Evolutionary conservation across 2,113 vertebrate genomes (phyloP), one percentile per base, ranked within the genome.

Genomic region (Elaphurus davidianus): DNA sequence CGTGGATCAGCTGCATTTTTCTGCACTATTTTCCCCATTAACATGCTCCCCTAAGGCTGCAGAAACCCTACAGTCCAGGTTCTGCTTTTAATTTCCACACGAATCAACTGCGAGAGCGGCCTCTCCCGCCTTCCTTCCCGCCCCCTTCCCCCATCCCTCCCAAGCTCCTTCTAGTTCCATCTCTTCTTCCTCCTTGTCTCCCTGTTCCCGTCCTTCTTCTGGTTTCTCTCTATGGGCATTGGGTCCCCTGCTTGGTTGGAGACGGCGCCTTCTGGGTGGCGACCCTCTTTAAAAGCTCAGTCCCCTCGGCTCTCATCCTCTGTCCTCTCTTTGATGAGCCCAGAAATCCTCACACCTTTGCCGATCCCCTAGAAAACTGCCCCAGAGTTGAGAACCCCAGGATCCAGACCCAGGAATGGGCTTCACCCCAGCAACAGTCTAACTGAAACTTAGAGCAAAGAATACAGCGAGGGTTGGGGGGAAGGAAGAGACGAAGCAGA

Each of bases 11-110:
- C 57, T 96, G 95, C 0, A 0, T 45, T 94, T 96, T 97, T 95
- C 87, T 85, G 95, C 79, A 95, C 81, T 92, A 59, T 52, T 96
- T 96, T 97, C 78, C 60, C 79, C 81, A 91, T 94, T 94, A 97
- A n/a, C 1, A 1, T 71, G 87, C 78, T 97, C 87, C 90, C 54
- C 5, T 30, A 96, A 78, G 81, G 82, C 59, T 91, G 78, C n/a
- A 28, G 67, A 94, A 96, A 74, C 25, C 28, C 88, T 97, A 33
- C 40, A 78, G 25, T 5, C 50, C 50, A 88, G 25, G 33, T 81
- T 97, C 85, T 95, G 74, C 64, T 94, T 87, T 96, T 57, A 83
- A 94, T 96, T 93, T 98, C 67, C 60, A 97, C 47, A 81, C 16
- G 76, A 82, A 97, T 92, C 79, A 96, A 50, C 6, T 45, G 17